Evolutionary conservation across 35 echinoderm and acorn worm genomes (phyloP), one percentile per base, ranked within the genome.

Genomic region (Stichopus chloronotus): DNA sequence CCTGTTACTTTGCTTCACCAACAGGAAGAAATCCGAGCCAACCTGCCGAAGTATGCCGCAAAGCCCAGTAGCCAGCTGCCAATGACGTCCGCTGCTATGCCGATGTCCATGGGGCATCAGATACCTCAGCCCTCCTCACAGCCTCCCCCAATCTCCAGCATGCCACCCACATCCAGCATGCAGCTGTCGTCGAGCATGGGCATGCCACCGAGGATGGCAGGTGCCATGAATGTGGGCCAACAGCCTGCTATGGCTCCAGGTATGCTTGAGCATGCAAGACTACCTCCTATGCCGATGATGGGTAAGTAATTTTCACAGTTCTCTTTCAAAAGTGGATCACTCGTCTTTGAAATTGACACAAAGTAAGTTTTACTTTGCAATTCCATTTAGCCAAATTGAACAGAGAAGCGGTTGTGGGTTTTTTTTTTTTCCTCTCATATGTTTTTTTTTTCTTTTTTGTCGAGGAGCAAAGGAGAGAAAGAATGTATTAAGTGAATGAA

Each of bases 181-280:
- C 79, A 9, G 13, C 25, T 30, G 8, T 30, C 79, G 52, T 81
- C 79, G 16, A 14, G 79, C 30, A 81, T 81, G 79, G 79, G 21
- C 11, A 81, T 81, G 79, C 79, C 21, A 16, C 79, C 79, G 52
- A 81, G 79, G 52, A 81, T 81, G 79, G 79, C 5, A 43, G 79
- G 79, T 81, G 79, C 25, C 52, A 81, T 81, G 79, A 52, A 14
- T 55, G 52, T 81, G 79, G 79, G 79, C 25, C 79, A 81, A 10
- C 79, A 81, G 16, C 77, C 77, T 7, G 6, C 10, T 52, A 81
- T 81, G 79, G 25, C 79, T 52, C 79, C 79, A 81, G 79, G 79
- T 81, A 81, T 81, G 79, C 79, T 52, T 30, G 79, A 81, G 79
- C 79, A 81, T 81, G 53, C 79, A 24, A 81, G 79, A 81, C 79